phyloP scores from a whole-genome alignment of 2,113 vertebrate genomes.

The Oncorhynchus keta region DNA sequence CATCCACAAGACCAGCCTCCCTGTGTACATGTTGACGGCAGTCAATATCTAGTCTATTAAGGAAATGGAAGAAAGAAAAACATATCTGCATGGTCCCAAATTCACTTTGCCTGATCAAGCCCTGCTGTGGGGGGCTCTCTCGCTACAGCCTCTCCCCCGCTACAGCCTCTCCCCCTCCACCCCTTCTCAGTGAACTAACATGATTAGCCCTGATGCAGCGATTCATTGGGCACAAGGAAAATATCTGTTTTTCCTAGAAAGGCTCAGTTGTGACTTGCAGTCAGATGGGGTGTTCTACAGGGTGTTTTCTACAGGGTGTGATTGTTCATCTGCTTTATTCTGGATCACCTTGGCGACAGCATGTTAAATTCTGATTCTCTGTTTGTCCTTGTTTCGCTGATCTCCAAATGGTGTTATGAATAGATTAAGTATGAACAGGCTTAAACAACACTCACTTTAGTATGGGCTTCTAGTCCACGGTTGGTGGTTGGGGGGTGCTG shows the following conservation, averaged over 20 bases:
- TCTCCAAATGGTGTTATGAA: not conserved
- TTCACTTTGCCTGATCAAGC: too few species aligned
- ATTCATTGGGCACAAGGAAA: too few species aligned
- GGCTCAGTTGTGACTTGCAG: too few species aligned
- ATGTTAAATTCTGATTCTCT: not conserved
- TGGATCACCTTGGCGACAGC: not conserved
- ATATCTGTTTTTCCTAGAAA: too few species aligned
- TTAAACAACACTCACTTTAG: not conserved
- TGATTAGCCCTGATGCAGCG: not conserved
- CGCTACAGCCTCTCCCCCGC: not conserved
- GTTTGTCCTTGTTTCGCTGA: not conserved
- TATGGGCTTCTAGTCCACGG: not conserved
- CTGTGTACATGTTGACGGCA: too few species aligned
- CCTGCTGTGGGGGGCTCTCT: too few species aligned
- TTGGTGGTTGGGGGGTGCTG: not conserved
- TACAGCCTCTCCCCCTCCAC: not conserved
- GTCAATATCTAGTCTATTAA: too few species aligned
- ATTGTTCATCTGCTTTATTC: not conserved
- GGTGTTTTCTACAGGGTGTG: not conserved
- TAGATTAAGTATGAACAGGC: not conserved
- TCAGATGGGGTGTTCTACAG: too few species aligned
- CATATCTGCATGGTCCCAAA: too few species aligned
- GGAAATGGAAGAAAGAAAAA: too few species aligned
- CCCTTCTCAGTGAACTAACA: not conserved
- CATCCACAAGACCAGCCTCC: not conserved